A percentile compares a stretch with the other conserved stretches of the same genome.
Evolutionary conservation across 2,797 vertebrate genomes (phyloP).

Genomic region (Varecia variegata): DNA sequence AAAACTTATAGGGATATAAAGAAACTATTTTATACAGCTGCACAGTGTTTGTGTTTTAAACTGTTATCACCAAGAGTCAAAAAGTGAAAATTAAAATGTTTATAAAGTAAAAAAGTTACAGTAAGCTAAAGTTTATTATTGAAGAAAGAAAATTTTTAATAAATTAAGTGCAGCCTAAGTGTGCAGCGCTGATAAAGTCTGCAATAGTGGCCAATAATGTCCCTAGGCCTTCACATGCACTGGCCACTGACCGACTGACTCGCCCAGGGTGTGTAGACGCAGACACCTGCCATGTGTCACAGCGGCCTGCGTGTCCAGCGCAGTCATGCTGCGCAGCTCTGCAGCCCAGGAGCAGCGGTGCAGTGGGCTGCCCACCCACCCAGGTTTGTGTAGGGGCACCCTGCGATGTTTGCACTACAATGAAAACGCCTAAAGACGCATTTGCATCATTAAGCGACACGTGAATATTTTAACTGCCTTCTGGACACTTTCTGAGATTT

Average conservation of each 20-base stretch:
- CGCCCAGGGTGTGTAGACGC: not conserved
- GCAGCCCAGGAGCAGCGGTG: not conserved
- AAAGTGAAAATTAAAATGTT: not conserved
- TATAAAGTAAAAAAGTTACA: not conserved
- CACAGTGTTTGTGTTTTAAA: not conserved
- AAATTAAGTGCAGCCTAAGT: not conserved
- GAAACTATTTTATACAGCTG: not conserved
- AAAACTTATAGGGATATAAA: not conserved
- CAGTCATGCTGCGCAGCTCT: too few relatives aligned
- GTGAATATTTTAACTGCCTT: not conserved
- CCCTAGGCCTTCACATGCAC: not conserved
- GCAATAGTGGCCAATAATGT: not conserved
- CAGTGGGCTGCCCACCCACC: not conserved
- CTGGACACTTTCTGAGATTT: not conserved
- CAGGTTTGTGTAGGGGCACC: not conserved
- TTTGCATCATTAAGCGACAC: not conserved
- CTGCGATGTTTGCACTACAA: too few relatives aligned
- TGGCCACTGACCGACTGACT: not conserved
- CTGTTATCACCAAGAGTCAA: not conserved
- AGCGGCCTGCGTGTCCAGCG: not conserved
- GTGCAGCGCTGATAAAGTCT: not conserved
- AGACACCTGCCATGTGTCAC: not conserved
- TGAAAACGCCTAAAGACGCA: rapidly evolving
- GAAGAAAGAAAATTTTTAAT: not conserved
- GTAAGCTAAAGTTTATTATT: not conserved